Conservation (phyloP, 2,888 invertebrate species). For the Andrena camellia region DNA sequence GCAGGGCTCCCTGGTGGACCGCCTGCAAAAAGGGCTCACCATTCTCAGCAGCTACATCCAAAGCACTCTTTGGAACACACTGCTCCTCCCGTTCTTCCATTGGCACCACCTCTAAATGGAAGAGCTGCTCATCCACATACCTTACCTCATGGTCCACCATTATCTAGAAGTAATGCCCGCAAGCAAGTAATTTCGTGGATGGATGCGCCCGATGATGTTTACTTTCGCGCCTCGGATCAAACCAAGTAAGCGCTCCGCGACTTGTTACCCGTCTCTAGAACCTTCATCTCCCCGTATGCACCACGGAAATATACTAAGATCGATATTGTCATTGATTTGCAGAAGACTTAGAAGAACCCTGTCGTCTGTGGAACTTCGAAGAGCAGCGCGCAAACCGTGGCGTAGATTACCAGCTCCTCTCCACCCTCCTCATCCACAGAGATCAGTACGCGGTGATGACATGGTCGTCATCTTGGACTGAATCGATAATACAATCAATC, state of each 20-base stretch:
- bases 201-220: conserved; percentile 99
- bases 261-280: too few species aligned
- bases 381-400: conserved; percentile 95
- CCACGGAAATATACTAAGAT: not conserved
- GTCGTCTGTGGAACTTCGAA: conserved; percentile 91
- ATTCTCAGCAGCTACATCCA: conserved; percentile 79
- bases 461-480: conserved; percentile 85
- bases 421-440: conserved; percentile 77
- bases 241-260: conserved; percentile 91
- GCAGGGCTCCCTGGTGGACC: conserved; percentile 85
- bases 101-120: conserved; percentile 82
- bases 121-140: conserved; percentile 81
- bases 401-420: conserved; percentile 86
- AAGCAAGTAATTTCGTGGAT: conserved; percentile 99
- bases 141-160: conserved; percentile 86
- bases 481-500: conserved; percentile 74
- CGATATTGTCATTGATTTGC: conserved; percentile 70
- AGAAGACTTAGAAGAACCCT: conserved; percentile 94
- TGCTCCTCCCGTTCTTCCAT: conserved; percentile 77
- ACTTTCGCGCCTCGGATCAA: conserved; percentile 95
- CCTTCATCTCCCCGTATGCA: too few species aligned
- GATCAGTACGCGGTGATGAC: conserved; percentile 83
- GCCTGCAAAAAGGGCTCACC: conserved; percentile 90
- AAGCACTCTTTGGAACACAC: conserved; percentile 81
- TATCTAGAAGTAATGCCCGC: conserved; percentile 91